These are phyloP conservation scores for Intellagama lesueurii DNA, from an alignment of 2,797 vertebrate genomes.

Conservation along the genomic window DNA sequence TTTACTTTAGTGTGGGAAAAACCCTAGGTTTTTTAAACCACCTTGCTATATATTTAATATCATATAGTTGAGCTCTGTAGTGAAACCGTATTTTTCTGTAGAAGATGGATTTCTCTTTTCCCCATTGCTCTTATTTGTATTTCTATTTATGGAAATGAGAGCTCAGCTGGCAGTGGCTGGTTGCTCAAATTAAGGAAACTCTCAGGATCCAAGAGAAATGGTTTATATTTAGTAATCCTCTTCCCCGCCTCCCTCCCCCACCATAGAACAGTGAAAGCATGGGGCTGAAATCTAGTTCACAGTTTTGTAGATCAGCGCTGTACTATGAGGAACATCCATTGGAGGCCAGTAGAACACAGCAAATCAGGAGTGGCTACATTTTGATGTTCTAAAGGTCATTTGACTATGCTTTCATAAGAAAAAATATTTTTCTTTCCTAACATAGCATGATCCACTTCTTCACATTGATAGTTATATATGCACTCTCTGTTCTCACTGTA, in stretches of 20 bases:
- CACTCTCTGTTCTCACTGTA: neutral
- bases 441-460: neutral
- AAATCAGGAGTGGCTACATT: conserved; percentile 56
- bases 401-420: conserved; percentile 25
- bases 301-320: conserved; percentile 53
- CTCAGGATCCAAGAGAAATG: neutral
- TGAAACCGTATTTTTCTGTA: neutral
- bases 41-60: no score
- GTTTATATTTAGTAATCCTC: neutral
- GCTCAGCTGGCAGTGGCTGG: neutral
- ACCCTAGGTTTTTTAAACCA: no score
- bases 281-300: conserved; percentile 21
- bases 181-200: neutral
- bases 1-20: no score
- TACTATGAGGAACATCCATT: conserved; percentile 75
- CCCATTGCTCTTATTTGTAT: neutral
- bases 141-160: conserved; percentile 10
- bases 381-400: conserved; percentile 17
- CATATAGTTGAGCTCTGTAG: no score
- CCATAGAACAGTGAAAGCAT: neutral
- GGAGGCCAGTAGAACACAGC: conserved; percentile 81
- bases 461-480: neutral
- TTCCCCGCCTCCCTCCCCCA: neutral
- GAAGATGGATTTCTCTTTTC: neutral
- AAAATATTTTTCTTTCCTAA: conserved; percentile 30